phyloP scores from a whole-genome alignment of 2,888 invertebrate species.

The Hylaea fasciaria region DNA sequence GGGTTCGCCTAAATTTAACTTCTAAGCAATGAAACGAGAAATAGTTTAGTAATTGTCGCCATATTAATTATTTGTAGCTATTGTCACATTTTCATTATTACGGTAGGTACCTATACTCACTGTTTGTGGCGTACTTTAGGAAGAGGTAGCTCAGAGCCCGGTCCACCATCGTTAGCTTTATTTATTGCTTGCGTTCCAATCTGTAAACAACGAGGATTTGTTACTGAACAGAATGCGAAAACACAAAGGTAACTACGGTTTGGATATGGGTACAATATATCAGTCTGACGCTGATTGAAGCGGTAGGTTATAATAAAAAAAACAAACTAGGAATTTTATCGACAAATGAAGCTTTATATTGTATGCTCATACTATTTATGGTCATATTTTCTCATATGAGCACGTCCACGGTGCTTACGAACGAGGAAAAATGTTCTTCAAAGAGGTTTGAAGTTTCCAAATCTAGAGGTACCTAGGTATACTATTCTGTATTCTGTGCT shows the following conservation, averaged over 20 bases:
- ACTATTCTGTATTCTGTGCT: too few relatives aligned
- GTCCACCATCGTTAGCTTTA: conserved; percentile 64
- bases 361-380: too few relatives aligned
- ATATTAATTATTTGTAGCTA: conserved; percentile 16
- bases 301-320: not conserved
- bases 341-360: not conserved
- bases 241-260: conserved; percentile 24
- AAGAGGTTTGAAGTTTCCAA: too few relatives aligned
- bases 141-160: conserved; percentile 58
- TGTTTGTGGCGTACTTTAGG: conserved; percentile 61
- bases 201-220: conserved; percentile 57
- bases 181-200: conserved; percentile 62
- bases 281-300: conserved; percentile 20
- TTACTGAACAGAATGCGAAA: conserved; percentile 20
- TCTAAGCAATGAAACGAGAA: conserved; percentile 9
- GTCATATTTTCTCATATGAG: too few relatives aligned
- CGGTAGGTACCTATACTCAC: conserved; percentile 49
- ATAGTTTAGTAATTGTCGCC: conserved; percentile 12
- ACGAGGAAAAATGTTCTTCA: too few relatives aligned
- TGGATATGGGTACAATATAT: conserved; percentile 16
- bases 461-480: too few relatives aligned
- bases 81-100: not conserved
- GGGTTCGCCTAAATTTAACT: conserved; percentile 6
- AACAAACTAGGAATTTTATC: not conserved
- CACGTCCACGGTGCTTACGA: too few relatives aligned